Conservation (phyloP, 2,797 vertebrate genomes). For the Ctenochaetus hawaiiensis region DNA sequence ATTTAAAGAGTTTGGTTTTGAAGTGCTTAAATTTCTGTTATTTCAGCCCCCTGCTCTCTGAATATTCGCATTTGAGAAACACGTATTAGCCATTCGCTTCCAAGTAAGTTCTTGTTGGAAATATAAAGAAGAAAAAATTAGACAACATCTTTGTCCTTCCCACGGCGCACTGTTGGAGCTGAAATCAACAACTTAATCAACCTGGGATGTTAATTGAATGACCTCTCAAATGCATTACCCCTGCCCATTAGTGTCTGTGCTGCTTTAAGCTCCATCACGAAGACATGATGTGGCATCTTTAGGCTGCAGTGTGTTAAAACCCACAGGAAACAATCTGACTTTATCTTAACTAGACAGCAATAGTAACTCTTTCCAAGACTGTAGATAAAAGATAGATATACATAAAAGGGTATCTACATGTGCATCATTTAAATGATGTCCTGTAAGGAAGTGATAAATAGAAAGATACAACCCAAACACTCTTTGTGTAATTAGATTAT, state of each 20-base stretch:
- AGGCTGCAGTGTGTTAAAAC: slow-evolving; percentile 38
- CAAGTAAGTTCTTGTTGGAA: neutral
- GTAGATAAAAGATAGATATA: slow-evolving; percentile 25
- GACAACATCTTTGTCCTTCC: neutral
- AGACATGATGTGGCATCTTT: slow-evolving; percentile 47
- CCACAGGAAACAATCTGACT: slow-evolving; percentile 39
- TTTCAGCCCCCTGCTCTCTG: too few species aligned
- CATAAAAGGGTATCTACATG: slow-evolving; percentile 34
- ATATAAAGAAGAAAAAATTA: slow-evolving; percentile 7
- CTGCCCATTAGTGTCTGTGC: slow-evolving; percentile 58
- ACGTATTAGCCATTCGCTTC: neutral
- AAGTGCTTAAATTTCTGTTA: too few species aligned
- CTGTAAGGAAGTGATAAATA: slow-evolving; percentile 63
- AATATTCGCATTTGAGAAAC: too few species aligned
- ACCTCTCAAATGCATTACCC: slow-evolving; percentile 63
- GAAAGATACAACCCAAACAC: slow-evolving; percentile 54
- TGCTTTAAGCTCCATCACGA: slow-evolving; percentile 42
- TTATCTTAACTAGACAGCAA: slow-evolving; percentile 47
- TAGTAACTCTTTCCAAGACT: slow-evolving; percentile 16
- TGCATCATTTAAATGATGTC: slow-evolving; percentile 34
- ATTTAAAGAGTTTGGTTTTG: too few species aligned
- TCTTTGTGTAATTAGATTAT: slow-evolving; percentile 67
- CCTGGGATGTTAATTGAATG: slow-evolving; percentile 75
- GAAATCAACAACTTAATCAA: slow-evolving; percentile 66
- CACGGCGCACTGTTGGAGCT: neutral